Percentiles rank a stretch among this genome's conserved stretches.
Conservation (phyloP, 2,797 vertebrate species). For the Miichthys miiuy region DNA sequence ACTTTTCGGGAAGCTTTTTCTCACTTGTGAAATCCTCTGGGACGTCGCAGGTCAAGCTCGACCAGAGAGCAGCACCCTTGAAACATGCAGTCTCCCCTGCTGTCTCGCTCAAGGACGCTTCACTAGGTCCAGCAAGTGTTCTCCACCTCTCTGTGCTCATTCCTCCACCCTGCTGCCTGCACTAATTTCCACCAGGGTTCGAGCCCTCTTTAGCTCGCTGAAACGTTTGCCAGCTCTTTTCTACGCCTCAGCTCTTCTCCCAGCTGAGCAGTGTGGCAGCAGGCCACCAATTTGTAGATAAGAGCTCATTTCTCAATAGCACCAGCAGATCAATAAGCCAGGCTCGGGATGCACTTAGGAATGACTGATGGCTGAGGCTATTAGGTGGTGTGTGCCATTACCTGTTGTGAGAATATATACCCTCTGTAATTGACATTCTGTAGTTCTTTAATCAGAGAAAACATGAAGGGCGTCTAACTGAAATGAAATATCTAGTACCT, state of each 20-base stretch:
- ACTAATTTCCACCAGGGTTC: conserved; percentile 27
- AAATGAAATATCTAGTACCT: conserved; percentile 27
- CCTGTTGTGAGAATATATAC: conserved; percentile 62
- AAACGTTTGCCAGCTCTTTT: conserved; percentile 59
- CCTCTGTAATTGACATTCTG: conserved; percentile 47
- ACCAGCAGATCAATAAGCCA: conserved; percentile 72
- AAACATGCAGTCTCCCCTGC: not conserved
- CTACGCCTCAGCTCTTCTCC: conserved; percentile 59
- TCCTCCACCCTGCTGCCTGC: conserved; percentile 18
- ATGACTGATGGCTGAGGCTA: conserved; percentile 65
- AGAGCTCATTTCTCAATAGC: conserved; percentile 71
- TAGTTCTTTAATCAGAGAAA: conserved; percentile 50
- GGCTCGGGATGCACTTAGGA: conserved; percentile 68
- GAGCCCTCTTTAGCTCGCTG: conserved; percentile 13
- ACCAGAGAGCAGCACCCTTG: not conserved
- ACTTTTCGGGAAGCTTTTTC: not conserved
- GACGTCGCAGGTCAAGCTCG: conserved; percentile 8
- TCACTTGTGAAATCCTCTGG: not conserved
- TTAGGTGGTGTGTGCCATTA: conserved; percentile 59
- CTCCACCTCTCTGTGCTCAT: not conserved
- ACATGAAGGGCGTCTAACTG: conserved; percentile 37
- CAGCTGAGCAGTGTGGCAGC: conserved; percentile 54
- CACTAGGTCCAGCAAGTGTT: conserved; percentile 3
- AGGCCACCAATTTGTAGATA: conserved; percentile 74
- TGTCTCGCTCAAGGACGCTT: conserved; percentile 4